phyloP scores from a whole-genome alignment of 2,888 invertebrate genomes.

The Aelia acuminata region DNA sequence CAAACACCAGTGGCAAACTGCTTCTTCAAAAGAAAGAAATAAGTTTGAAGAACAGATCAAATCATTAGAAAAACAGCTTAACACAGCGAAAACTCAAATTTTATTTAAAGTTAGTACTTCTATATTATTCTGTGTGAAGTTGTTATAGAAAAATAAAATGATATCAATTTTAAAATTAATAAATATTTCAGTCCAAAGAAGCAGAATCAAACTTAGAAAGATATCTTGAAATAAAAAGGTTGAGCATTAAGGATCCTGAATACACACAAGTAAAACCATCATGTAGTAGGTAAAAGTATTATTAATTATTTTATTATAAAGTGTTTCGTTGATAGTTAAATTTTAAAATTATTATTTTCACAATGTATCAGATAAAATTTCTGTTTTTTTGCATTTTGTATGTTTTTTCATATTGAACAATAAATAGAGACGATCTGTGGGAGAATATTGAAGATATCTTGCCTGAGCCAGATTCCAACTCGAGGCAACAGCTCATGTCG shows the following conservation, averaged over 20 bases:
- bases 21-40: not conserved
- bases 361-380: too few species aligned
- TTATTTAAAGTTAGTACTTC: constrained; percentile 13
- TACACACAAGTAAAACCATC: not conserved
- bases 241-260: not conserved
- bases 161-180: not conserved
- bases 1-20: constrained; percentile 57
- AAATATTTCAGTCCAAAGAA: constrained; percentile 37
- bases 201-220: constrained; percentile 47
- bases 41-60: constrained; percentile 25
- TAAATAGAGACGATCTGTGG: too few species aligned
- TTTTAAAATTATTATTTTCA: not conserved
- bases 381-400: too few species aligned
- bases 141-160: not conserved
- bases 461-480: too few species aligned
- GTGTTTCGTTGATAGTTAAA: not conserved
- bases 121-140: too few species aligned
- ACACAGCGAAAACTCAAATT: constrained; percentile 32
- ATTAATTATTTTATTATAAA: not conserved
- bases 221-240: constrained; percentile 29
- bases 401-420: too few species aligned
- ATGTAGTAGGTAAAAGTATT: not conserved
- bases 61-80: not conserved
- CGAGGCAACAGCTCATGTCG: too few species aligned
- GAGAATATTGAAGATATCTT: too few species aligned